Base-by-base conservation (phyloP, 2,797 vertebrate species). In the Furcifer pardalis region DNA sequence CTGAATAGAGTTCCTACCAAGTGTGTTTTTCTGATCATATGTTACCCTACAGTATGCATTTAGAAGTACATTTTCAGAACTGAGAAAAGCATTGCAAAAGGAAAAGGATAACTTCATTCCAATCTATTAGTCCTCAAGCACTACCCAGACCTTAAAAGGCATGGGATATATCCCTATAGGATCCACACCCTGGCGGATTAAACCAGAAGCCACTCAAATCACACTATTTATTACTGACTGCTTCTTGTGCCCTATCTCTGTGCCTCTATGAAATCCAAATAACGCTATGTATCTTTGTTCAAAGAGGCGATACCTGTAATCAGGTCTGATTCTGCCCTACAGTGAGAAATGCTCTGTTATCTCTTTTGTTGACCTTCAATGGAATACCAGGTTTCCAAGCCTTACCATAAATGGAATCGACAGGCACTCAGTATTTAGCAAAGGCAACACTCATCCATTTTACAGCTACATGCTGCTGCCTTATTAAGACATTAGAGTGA, bases 371-470 rank as follows among this genome's bases (percentile, higher is more conserved):
- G 83, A 91, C 90, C 82, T 89, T 92, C 87, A 90, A 81, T 87
- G 92, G 91, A 95, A 95, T 84, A 94, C 87, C 92, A 83, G 81
- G 88, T 81, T 89, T 37, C 81, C 86, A 86, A 80, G 89, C 88
- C 92, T 92, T n/a, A 84, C 88, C 92, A 88, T 89, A 94, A 89
- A 93, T 93, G 93, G 89, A 88, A 88, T 86, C 84, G 62, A 15
- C 88, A 90, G 84, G 88, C 79, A 77, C 65, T 84, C 7, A 89
- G 46, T 86, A 74, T 91, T 94, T 91, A 91, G 83, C 94, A 85
- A 92, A 92, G 83, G 76, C 85, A 87, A 72, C 40, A 69, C 86
- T 87, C 81, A 84, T 87, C 81, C 83, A 74, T 86, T 90, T 84
- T 86, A 82, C 75, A 84, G 88, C 77, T 90, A 74, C 63, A 52